Evolutionary conservation across 2,888 invertebrate species (phyloP).

Genomic region (Hyles lineata): DNA sequence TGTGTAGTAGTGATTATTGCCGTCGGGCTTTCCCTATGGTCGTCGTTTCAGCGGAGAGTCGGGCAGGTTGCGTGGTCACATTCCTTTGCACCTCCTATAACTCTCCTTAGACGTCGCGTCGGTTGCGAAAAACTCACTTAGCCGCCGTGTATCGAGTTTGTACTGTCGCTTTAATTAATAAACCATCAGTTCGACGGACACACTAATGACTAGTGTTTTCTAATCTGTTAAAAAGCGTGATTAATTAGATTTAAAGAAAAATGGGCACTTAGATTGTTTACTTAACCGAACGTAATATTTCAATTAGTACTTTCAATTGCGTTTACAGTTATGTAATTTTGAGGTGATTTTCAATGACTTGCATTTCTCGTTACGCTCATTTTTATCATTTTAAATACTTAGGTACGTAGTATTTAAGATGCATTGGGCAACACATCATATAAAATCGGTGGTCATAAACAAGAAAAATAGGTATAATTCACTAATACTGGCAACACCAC

Average conservation of each 20-base stretch:
- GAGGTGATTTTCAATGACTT: no score
- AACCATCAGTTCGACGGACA: conserved; percentile 31
- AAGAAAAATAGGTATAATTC: not conserved
- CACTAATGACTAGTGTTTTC: conserved; percentile 8
- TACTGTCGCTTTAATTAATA: conserved; percentile 33
- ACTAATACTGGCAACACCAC: not conserved
- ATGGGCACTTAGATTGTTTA: no score
- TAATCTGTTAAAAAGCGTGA: not conserved
- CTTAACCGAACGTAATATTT: no score
- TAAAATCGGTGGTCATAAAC: not conserved
- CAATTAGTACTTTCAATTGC: no score
- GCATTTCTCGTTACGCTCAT: no score
- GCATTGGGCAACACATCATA: no score
- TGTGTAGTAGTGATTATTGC: conserved; percentile 42
- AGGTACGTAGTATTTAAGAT: no score
- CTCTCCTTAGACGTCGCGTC: conserved; percentile 39
- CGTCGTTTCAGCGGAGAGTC: conserved; percentile 41
- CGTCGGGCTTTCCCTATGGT: conserved; percentile 49
- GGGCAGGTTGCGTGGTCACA: conserved; percentile 40
- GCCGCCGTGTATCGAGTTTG: conserved; percentile 29
- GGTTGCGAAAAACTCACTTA: conserved; percentile 43
- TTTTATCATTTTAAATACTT: no score
- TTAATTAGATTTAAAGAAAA: not conserved
- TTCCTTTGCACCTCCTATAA: conserved; percentile 47
- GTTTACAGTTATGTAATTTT: no score